Base-by-base conservation (phyloP, 2,888 invertebrate genomes). In the Leptopilina myrica region DNA sequence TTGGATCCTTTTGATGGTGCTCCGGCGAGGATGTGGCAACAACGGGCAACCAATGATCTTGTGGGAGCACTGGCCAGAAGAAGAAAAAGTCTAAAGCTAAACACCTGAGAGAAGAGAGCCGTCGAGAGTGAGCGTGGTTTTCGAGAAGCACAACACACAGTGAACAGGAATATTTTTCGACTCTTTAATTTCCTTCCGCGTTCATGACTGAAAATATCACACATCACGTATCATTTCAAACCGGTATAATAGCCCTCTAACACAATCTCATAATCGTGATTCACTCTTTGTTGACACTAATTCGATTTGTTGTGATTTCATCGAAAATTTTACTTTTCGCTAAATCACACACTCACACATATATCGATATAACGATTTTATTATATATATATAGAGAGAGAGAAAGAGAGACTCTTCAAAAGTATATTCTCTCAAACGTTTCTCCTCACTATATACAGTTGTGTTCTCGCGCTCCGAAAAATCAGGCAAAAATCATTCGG, bases 1-100 rank as follows among this genome's bases (percentile, higher is more conserved):
- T 82, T 76, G 84, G 82, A 86, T 85, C 84, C 82, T 82, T 85
- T 86, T 81, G 84, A 86, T 81, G 84, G 84, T 83, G 85, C 83
- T 80, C 80, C 84, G 83, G 81, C 83, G 85, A 87, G 86, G 89
- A 90, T 87, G 87, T 90, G 90, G 90, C 90, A 87, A 88, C 87
- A 86, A 83, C 83, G 86, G 80, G 82, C 62, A 80, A 81, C 82
- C 79, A 85, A 81, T 82, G 83, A 86, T 86, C 85, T 85, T 79
- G 77, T 78, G 83, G 80, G 86, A 87, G 83, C 80, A 86, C 83
- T 85, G 85, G 87, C 85, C 86, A 85, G 82, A 78, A 81, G 80
- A 84, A 82, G 81, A 84, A 78, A 78, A 76, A 83, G 83, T 80
- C 84, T 84, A 81, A 85, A 62, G 62, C 62, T 62, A 62, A 84